Base-by-base conservation (phyloP, 2,888 invertebrate genomes). In the Drosophila lacicola region DNA sequence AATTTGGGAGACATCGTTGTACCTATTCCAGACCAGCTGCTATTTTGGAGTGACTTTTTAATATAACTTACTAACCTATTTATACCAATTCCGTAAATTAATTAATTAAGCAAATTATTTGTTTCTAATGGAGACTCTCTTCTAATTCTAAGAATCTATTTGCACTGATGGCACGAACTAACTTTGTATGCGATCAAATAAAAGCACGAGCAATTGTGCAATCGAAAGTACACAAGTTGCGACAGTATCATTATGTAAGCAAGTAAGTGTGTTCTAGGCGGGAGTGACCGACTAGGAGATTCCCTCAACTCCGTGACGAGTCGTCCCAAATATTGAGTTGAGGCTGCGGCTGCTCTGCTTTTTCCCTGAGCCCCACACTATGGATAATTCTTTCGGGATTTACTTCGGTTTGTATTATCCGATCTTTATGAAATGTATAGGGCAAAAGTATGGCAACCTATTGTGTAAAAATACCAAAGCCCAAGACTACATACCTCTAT, bases 1-100 rank as follows among this genome's bases (percentile, higher is more conserved):
- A 70, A 69, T 51, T 50, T 74, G 13, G 70, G n/a, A 13, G 63
- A n/a, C 75, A 73, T 74, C 60, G n/a, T 36, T 21, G 64, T n/a
- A 6, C 3, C 2, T 55, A 9, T 14, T 46, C 29, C 25, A 44
- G 45, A 14, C 21, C 29, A 1, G 39, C 3, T 29, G 14, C 6
- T 14, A 39, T 11, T 57, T 29, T 19, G 5, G 42, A 37, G 46
- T 72, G 39, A 25, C 37, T 37, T 13, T 19, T 13, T 19, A 4
- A 6, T 11, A 8, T 0, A 17, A 8, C n/a, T 6, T 0, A 2
- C 1, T 6, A 4, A 39, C 3, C 54, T 46, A 62, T 62, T 74
- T 72, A 74, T 69, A 72, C 37, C 41, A 14, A 14, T 9, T n/a
- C 0, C 21, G 9, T 4, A 29, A 8, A 2, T 2, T 29, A 14